Percentiles rank a stretch among this genome's conserved stretches.
Conservation (phyloP, 2,113 vertebrate genomes). For the Aldabrachelys gigantea region DNA sequence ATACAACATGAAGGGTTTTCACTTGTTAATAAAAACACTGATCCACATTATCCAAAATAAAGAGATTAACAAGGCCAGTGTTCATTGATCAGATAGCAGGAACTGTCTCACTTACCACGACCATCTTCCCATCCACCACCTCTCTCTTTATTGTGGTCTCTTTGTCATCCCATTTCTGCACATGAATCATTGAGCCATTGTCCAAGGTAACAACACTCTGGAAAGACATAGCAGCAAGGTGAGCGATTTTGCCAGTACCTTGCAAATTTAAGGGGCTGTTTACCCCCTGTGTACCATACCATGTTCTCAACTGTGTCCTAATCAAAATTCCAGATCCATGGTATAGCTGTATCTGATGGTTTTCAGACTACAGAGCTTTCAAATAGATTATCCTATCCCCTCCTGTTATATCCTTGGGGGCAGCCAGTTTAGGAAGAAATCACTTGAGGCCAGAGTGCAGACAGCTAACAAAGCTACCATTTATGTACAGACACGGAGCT, state of each 20-base stretch:
- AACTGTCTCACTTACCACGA: slow-evolving; percentile 72
- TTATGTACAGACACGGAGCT: no score
- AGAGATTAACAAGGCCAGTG: background rate
- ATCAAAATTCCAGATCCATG: background rate
- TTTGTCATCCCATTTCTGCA: slow-evolving; percentile 83
- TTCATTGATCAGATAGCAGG: background rate
- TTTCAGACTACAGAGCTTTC: background rate
- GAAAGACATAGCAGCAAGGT: background rate
- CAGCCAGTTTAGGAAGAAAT: no score
- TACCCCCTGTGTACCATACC: background rate
- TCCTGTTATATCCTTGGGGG: background rate
- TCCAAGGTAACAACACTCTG: slow-evolving; percentile 79
- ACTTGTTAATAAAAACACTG: background rate
- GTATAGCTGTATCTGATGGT: background rate
- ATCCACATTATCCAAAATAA: background rate
- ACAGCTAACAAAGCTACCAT: no score
- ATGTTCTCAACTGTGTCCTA: background rate
- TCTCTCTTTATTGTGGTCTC: slow-evolving; percentile 77
- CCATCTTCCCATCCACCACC: slow-evolving; percentile 78
- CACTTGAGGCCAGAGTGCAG: no score
- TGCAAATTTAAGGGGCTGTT: background rate
- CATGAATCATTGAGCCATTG: slow-evolving; percentile 78
- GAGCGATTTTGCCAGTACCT: background rate
- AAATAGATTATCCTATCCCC: background rate
- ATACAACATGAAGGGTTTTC: background rate